Conservation (phyloP, 2,888 invertebrate species). For the Tetrapedia diversipes region DNA sequence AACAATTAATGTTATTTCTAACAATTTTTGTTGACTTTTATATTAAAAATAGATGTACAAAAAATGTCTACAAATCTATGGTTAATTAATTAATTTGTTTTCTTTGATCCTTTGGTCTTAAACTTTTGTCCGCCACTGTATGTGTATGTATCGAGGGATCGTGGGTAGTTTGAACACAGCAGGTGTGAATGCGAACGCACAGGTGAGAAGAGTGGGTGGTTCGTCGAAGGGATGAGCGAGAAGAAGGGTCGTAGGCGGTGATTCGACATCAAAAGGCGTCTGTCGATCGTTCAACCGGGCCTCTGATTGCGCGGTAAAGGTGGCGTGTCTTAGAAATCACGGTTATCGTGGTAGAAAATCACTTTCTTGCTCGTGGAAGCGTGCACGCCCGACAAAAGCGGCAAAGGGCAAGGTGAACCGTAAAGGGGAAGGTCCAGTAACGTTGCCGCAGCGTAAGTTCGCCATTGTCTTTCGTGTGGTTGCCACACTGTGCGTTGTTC, state of each 20-base stretch:
- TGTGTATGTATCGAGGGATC: conserved; percentile 8
- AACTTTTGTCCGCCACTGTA: too few relatives aligned
- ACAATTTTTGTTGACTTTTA: too few relatives aligned
- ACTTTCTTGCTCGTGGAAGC: conserved; percentile 58
- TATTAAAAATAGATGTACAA: too few relatives aligned
- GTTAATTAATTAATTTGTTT: too few relatives aligned
- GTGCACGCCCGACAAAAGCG: conserved; percentile 46
- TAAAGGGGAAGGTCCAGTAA: background rate
- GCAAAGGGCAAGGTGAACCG: conserved; percentile 47
- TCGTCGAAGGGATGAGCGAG: conserved; percentile 38
- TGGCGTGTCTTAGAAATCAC: conserved; percentile 63
- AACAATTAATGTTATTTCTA: too few relatives aligned
- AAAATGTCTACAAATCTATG: too few relatives aligned
- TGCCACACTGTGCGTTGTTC: background rate
- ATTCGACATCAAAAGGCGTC: conserved; percentile 70
- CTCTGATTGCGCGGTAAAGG: conserved; percentile 55
- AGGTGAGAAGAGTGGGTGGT: conserved; percentile 12
- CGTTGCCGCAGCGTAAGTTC: conserved; percentile 13
- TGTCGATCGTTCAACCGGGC: conserved; percentile 49
- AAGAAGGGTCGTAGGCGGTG: conserved; percentile 38
- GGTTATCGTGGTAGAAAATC: conserved; percentile 65
- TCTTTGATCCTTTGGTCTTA: too few relatives aligned
- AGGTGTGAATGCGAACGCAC: conserved; percentile 25
- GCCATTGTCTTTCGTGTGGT: conserved; percentile 25
- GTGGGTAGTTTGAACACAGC: too few relatives aligned